These are phyloP conservation scores for Taxidea taxus DNA, from an alignment of 2,113 vertebrate genomes.

Conservation along the genomic window DNA sequence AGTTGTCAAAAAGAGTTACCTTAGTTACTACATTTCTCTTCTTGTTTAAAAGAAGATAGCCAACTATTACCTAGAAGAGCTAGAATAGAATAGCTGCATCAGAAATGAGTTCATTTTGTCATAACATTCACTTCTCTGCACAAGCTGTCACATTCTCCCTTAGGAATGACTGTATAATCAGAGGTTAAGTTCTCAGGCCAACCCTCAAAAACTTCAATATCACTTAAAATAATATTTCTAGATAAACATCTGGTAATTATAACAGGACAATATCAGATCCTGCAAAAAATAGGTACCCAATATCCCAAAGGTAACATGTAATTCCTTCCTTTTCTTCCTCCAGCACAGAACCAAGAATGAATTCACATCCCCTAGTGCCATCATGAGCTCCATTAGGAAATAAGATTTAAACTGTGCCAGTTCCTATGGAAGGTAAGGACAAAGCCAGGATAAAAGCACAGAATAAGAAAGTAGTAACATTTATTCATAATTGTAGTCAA, in stretches of 20 bases:
- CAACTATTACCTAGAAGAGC: background rate
- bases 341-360: background rate
- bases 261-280: slow-evolving; percentile 1
- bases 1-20: background rate
- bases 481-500: background rate
- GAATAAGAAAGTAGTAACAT: slow-evolving; percentile 12
- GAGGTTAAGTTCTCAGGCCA: background rate
- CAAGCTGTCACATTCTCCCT: background rate
- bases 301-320: slow-evolving; percentile 8
- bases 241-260: background rate
- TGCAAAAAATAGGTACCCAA: background rate
- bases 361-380: background rate
- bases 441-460: background rate
- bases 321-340: slow-evolving; percentile 20
- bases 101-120: slow-evolving; percentile 7
- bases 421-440: background rate
- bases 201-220: background rate
- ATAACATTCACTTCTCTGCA: background rate
- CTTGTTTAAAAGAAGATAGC: slow-evolving; percentile 10
- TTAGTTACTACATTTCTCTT: background rate
- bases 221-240: slow-evolving; percentile 11
- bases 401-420: slow-evolving; percentile 14
- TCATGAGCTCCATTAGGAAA: background rate
- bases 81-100: background rate
- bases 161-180: background rate